Base-by-base conservation (phyloP, 2,888 invertebrate genomes). In the Morpho helenor region DNA sequence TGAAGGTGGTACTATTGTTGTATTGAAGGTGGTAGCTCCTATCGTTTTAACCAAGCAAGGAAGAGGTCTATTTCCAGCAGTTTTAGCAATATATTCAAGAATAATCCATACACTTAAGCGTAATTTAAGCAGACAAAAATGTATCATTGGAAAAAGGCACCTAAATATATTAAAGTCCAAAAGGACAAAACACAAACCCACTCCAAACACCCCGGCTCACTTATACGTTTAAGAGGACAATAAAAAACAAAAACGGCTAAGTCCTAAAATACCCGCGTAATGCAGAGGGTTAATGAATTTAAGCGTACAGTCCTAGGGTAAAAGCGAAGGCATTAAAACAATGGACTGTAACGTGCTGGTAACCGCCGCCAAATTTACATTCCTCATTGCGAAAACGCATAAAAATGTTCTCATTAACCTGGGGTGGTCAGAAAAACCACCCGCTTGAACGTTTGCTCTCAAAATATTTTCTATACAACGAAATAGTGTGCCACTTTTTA, bases 381-480 rank as follows among this genome's bases (percentile, higher is more conserved):
- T 89, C 88, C 87, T 89, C 86, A 87, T 87, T 87, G 89, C 79
- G 81, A 77, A 79, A 81, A 82, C 75, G 85, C 87, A 83, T 87
- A 89, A 89, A 89, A 89, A 87, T 84, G 77, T 82, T 78, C 89
- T 88, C 87, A 89, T 89, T 90, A 87, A 87, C 87, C 85, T 85
- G 84, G 76, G 80, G 80, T 79, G 82, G 81, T 80, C 84, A 82
- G 76, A 76, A 77, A 61, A 79, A 77, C 79, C 77, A 74, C 75
- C 76, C 79, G 69, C 72, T 69, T 62, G 66, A 70, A 71, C 68
- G 73, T 64, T 63, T 65, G 63, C 65, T 69, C 61, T 63, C 65
- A 64, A 64, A 66, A 58, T 56, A 66, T 65, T 64, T 60, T 57
- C 56, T 52, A 61, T 57, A 59, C 71, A 66, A 66, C 64, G 7